Evolutionary conservation across 2,113 vertebrate genomes (phyloP).

Genomic region (Paradoxurus hermaphroditus): DNA sequence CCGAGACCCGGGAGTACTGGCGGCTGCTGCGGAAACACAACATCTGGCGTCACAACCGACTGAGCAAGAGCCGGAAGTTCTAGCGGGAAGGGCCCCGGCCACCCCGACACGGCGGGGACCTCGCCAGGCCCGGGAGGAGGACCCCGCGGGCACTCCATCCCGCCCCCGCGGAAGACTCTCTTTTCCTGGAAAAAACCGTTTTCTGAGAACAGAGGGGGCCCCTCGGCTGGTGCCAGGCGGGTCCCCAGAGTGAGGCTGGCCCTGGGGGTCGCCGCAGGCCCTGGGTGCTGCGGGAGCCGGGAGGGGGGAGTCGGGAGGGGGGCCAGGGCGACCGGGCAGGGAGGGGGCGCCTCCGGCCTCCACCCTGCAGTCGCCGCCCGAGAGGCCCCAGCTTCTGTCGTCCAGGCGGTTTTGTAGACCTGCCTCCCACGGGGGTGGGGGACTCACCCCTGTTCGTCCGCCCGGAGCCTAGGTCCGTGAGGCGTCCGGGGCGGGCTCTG

Average conservation of each 20-base stretch:
- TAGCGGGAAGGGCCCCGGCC: conserved; percentile 55
- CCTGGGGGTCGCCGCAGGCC: neutral
- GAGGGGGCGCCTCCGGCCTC: neutral
- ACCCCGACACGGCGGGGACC: neutral
- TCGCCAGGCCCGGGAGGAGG: neutral
- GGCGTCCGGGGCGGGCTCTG: fast-evolving
- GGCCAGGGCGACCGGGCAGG: neutral
- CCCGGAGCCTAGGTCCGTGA: too few relatives aligned
- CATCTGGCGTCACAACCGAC: conserved; percentile 88
- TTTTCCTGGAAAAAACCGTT: neutral
- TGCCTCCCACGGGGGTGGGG: too few relatives aligned
- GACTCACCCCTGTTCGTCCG: too few relatives aligned
- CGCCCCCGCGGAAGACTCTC: neutral
- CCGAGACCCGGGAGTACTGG: conserved; percentile 86
- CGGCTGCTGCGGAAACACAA: conserved; percentile 89
- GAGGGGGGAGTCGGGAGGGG: too few relatives aligned
- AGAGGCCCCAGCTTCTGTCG: too few relatives aligned
- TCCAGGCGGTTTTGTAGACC: too few relatives aligned
- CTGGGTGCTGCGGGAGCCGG: neutral
- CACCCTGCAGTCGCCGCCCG: too few relatives aligned
- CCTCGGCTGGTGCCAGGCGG: neutral
- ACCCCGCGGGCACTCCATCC: neutral
- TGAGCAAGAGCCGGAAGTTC: conserved; percentile 87
- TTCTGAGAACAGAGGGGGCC: neutral
- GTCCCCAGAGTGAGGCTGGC: neutral